Evolutionary conservation across 2,888 invertebrate species (phyloP).

Genomic region (Dryomyza anilis): DNA sequence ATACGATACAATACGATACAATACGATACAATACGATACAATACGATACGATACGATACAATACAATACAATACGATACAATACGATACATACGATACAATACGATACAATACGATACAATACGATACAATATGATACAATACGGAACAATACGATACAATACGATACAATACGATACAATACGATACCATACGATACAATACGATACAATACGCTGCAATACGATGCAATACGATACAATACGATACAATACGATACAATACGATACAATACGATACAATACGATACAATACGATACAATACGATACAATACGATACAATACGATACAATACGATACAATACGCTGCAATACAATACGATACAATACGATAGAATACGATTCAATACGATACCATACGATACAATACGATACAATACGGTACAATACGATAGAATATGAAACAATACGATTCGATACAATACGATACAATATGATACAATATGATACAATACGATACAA

Average conservation of each 20-base stretch:
- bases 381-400: background rate
- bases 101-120: no score
- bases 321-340: no score
- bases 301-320: background rate
- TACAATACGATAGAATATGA: background rate
- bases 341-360: background rate
- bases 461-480: background rate
- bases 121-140: no score
- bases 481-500: background rate
- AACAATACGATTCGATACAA: background rate
- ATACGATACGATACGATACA: no score
- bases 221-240: slow-evolving; percentile 16
- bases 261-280: slow-evolving; percentile 15
- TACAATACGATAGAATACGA: no score
- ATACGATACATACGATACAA: no score
- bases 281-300: slow-evolving; percentile 16
- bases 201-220: no score
- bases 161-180: no score
- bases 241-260: slow-evolving; percentile 15
- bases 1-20: no score
- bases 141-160: no score
- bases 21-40: no score
- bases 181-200: slow-evolving; percentile 16
- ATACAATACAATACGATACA: no score
- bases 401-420: background rate